Evolutionary conservation across 2,888 invertebrate genomes (phyloP).

Genomic region (Anorthoa munda): DNA sequence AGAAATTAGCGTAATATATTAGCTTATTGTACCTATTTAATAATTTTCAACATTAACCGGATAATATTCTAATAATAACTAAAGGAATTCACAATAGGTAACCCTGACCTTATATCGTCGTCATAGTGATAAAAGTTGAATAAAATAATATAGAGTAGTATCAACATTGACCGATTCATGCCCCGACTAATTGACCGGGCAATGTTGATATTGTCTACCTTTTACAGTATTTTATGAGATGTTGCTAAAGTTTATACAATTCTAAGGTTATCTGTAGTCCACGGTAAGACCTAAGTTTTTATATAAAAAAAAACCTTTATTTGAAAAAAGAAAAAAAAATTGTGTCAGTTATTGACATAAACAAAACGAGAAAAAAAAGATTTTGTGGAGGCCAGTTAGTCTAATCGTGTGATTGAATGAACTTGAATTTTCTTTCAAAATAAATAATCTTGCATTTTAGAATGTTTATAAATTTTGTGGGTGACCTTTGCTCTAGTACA

Average conservation of each 20-base stretch:
- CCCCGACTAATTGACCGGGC: not conserved
- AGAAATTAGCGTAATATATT: conserved; percentile 38
- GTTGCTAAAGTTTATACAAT: conserved; percentile 61
- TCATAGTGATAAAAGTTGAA: conserved; percentile 40
- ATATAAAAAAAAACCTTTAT: not conserved
- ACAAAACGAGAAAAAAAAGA: too few relatives aligned
- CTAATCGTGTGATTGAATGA: too few relatives aligned
- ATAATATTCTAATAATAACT: conserved; percentile 22
- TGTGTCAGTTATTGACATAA: too few relatives aligned
- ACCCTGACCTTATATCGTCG: conserved; percentile 42
- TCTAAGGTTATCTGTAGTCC: conserved; percentile 22
- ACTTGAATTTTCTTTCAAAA: too few relatives aligned
- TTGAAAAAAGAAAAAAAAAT: not conserved
- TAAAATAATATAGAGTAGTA: conserved; percentile 27
- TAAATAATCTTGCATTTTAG: too few relatives aligned
- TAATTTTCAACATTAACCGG: conserved; percentile 36
- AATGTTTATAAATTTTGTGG: too few relatives aligned
- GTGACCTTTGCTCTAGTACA: too few relatives aligned
- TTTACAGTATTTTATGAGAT: conserved; percentile 50
- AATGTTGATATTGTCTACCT: conserved; percentile 40
- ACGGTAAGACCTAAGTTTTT: not conserved
- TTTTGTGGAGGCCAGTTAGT: too few relatives aligned
- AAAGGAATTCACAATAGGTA: conserved; percentile 38
- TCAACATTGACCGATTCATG: conserved; percentile 12
- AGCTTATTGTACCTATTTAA: conserved; percentile 35